phyloP scores from a whole-genome alignment of 2,888 invertebrate species.

The Lacanobia oleracea region DNA sequence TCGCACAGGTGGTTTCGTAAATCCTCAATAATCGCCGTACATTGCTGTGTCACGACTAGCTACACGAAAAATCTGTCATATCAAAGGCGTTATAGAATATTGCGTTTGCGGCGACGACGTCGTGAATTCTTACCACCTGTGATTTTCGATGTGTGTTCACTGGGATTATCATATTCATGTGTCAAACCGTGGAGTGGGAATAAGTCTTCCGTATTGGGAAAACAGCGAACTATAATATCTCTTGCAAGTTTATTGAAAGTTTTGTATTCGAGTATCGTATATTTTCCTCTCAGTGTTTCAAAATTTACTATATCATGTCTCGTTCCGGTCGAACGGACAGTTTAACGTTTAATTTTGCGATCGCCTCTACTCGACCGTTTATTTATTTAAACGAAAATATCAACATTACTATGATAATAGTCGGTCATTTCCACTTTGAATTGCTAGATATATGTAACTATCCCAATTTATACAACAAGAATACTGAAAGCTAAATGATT shows the following conservation, averaged over 20 bases:
- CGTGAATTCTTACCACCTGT: conserved; percentile 69
- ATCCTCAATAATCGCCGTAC: conserved; percentile 69
- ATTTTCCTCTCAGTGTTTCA: conserved; percentile 42
- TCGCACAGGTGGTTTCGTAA: conserved; percentile 66
- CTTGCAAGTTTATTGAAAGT: conserved; percentile 45
- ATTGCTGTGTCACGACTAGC: conserved; percentile 66
- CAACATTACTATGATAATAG: conserved; percentile 19
- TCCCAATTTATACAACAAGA: not conserved
- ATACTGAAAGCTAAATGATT: conserved; percentile 1
- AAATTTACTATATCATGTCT: conserved; percentile 60
- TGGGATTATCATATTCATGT: conserved; percentile 75
- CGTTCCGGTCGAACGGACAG: conserved; percentile 53
- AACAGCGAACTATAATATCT: conserved; percentile 57
- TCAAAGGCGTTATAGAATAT: conserved; percentile 69
- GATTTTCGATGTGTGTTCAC: conserved; percentile 67
- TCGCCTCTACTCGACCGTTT: conserved; percentile 42
- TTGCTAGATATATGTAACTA: not conserved
- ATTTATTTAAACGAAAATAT: conserved; percentile 40
- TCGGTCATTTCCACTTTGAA: not conserved
- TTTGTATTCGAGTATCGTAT: conserved; percentile 19
- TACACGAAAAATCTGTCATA: conserved; percentile 69
- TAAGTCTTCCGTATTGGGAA: conserved; percentile 68
- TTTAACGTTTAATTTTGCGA: conserved; percentile 69
- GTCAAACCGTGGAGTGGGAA: conserved; percentile 61
- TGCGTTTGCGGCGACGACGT: conserved; percentile 65